Evolutionary conservation across 2,113 vertebrate genomes (phyloP).

Genomic region (Sylvilagus bachmani): DNA sequence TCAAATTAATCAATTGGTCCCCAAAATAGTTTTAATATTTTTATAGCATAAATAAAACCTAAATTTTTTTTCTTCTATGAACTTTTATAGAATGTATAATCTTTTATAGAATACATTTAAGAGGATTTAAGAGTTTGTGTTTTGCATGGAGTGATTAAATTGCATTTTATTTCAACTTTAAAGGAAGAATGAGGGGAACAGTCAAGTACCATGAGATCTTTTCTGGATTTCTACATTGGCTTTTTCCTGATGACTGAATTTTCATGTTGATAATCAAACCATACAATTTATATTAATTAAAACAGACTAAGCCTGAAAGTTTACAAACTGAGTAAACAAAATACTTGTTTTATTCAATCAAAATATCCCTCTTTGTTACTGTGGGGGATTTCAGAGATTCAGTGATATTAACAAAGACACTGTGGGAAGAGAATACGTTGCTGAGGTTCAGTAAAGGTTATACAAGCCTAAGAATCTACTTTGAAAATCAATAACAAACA

Average conservation of each 20-base stretch:
- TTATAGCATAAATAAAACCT: background rate
- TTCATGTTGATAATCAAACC: constrained; percentile 32
- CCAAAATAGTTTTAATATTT: background rate
- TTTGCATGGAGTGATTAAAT: background rate
- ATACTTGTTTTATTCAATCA: background rate
- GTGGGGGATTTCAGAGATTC: constrained; percentile 17
- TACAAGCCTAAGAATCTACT: constrained; percentile 27
- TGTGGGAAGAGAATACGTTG: background rate
- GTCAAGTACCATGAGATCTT: background rate
- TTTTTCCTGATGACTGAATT: constrained; percentile 7
- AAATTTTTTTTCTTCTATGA: background rate
- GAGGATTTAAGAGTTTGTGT: background rate
- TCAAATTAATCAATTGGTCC: background rate
- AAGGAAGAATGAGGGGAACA: background rate
- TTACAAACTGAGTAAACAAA: background rate
- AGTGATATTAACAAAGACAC: constrained; percentile 25
- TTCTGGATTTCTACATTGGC: background rate
- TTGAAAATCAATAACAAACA: constrained; percentile 45
- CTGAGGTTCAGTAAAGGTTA: constrained; percentile 52
- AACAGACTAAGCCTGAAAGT: background rate
- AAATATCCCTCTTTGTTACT: background rate
- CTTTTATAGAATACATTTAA: background rate
- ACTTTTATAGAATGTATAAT: background rate
- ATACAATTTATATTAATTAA: constrained; percentile 30
- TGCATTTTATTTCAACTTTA: background rate